Conservation (phyloP, 2,888 invertebrate species). For the Polyommatus iphigenia region DNA sequence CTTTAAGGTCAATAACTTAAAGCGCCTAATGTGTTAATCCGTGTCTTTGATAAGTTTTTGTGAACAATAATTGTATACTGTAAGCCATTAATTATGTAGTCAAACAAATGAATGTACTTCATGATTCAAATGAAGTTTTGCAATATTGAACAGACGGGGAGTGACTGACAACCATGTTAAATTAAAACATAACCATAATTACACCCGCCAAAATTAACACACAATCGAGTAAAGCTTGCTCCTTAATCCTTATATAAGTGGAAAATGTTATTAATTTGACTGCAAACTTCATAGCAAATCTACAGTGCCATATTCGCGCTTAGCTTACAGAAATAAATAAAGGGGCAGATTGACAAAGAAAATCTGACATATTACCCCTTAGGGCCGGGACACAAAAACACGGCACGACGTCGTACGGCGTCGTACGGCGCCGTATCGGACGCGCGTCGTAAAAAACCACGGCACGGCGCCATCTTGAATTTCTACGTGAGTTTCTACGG, state of each 20-base stretch:
- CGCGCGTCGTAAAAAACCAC: too few species aligned
- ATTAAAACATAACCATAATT: not conserved
- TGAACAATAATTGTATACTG: not conserved
- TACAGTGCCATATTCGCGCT: not conserved
- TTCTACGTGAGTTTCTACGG: too few species aligned
- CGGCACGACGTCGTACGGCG: too few species aligned
- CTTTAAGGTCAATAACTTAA: constrained; percentile 4
- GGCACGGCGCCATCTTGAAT: too few species aligned
- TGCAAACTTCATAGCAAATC: not conserved
- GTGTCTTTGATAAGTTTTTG: not conserved
- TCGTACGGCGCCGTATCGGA: too few species aligned
- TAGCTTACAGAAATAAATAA: not conserved
- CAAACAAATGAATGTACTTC: constrained; percentile 16
- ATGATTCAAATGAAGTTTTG: constrained; percentile 12
- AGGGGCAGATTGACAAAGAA: not conserved
- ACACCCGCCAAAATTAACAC: not conserved
- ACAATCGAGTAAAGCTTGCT: not conserved
- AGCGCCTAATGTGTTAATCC: constrained; percentile 2
- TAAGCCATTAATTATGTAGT: constrained; percentile 11
- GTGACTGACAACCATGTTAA: constrained; percentile 7
- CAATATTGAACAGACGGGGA: constrained; percentile 1
- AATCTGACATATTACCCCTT: not conserved
- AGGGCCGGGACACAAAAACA: too few species aligned
- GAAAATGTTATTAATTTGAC: not conserved
- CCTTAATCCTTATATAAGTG: not conserved